phyloP scores from a whole-genome alignment of 2,888 invertebrate species.

The Cetonia aurata region DNA sequence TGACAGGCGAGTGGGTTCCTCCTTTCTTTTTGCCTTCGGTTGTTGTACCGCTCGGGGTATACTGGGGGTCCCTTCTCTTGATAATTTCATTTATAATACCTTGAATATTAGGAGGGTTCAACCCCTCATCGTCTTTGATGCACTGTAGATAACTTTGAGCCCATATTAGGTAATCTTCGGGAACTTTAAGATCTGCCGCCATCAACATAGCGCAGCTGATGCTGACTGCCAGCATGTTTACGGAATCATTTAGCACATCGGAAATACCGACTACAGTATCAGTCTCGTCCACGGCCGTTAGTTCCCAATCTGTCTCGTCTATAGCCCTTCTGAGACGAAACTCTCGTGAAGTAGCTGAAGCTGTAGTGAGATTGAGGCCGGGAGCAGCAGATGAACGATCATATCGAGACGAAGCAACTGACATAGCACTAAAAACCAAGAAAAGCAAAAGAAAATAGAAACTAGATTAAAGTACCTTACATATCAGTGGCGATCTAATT shows the following conservation, averaged over 20 bases:
- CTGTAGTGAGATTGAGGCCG: slow-evolving; percentile 7
- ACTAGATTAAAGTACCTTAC: too few species aligned
- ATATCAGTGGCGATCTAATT: background rate
- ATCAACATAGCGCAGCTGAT: slow-evolving; percentile 55
- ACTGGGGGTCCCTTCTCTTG: slow-evolving; percentile 18
- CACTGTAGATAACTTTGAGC: slow-evolving; percentile 52
- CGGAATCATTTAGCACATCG: slow-evolving; percentile 41
- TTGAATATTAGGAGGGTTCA: slow-evolving; percentile 53
- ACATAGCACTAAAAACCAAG: slow-evolving; percentile 12
- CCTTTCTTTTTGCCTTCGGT: background rate
- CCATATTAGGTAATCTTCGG: slow-evolving; percentile 49
- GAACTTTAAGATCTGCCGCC: slow-evolving; percentile 50
- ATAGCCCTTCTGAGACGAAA: slow-evolving; percentile 44
- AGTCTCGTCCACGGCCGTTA: slow-evolving; percentile 40
- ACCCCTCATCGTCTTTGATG: slow-evolving; percentile 52
- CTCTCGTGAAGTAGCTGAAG: slow-evolving; percentile 43
- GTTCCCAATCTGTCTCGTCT: slow-evolving; percentile 46
- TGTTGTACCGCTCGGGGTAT: background rate
- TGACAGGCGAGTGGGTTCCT: background rate
- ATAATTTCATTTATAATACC: slow-evolving; percentile 53
- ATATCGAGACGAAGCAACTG: slow-evolving; percentile 36
- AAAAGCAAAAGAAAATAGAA: slow-evolving; percentile 5
- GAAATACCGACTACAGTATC: slow-evolving; percentile 43
- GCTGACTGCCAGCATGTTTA: slow-evolving; percentile 52
- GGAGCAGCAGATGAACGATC: slow-evolving; percentile 8